Conservation (phyloP, 2,888 invertebrate genomes). For the Abrostola triplasia region DNA sequence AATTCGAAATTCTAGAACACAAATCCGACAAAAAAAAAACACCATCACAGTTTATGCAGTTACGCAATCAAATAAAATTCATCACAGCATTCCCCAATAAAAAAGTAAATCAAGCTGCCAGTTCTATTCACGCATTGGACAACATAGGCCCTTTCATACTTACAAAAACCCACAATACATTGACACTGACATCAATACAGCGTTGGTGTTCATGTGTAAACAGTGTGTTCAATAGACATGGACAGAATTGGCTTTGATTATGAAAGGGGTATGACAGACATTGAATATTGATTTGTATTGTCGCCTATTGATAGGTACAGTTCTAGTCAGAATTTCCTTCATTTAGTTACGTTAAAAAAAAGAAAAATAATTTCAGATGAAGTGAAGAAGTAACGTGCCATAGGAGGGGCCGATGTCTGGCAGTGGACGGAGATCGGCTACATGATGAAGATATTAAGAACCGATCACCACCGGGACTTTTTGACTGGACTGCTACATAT, state of each 20-base stretch:
- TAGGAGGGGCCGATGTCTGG: too few species aligned
- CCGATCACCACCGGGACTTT: too few species aligned
- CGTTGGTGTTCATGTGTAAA: conserved; percentile 31
- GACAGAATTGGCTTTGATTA: conserved; percentile 54
- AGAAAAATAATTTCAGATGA: too few species aligned
- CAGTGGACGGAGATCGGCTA: too few species aligned
- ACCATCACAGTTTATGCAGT: background rate
- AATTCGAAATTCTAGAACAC: too few species aligned
- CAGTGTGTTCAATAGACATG: conserved; percentile 47
- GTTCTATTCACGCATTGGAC: background rate
- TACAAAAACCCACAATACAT: conserved; percentile 22
- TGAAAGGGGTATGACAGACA: conserved; percentile 66
- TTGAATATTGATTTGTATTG: conserved; percentile 61
- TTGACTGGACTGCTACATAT: too few species aligned
- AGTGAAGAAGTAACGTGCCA: too few species aligned
- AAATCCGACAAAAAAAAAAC: too few species aligned
- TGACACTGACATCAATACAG: conserved; percentile 9
- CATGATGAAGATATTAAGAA: too few species aligned
- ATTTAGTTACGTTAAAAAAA: too few species aligned
- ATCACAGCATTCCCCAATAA: background rate
- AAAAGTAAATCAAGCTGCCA: background rate
- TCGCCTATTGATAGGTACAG: conserved; percentile 40
- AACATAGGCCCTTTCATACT: conserved; percentile 4
- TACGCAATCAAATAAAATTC: background rate
- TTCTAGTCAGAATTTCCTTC: conserved; percentile 1